phyloP scores from a whole-genome alignment of 35 echinoderm and acorn worm genomes.

The Hemicentrotus pulcherrimus region DNA sequence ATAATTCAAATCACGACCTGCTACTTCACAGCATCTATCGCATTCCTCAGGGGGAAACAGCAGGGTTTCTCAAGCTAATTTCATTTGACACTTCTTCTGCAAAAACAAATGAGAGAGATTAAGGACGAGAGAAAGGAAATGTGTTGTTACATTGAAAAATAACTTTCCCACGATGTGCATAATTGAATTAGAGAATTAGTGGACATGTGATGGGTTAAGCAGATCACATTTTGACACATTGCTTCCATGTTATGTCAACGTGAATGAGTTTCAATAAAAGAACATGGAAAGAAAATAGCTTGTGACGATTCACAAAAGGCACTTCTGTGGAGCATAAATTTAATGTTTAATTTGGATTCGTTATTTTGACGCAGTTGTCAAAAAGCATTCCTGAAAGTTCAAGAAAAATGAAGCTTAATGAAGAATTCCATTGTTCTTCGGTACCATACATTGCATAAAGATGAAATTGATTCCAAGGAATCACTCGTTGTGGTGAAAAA shows the following conservation, averaged over 20 bases:
- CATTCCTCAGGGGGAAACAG: background rate
- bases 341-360: too few species aligned
- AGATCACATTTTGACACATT: background rate
- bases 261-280: too few species aligned
- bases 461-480: too few species aligned
- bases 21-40: background rate
- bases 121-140: background rate
- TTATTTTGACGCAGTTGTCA: too few species aligned
- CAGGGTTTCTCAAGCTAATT: background rate
- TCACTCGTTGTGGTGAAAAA: too few species aligned
- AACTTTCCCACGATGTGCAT: background rate
- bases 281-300: too few species aligned
- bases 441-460: too few species aligned
- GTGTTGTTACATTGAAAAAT: background rate
- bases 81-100: background rate
- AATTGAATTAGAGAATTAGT: background rate
- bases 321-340: too few species aligned
- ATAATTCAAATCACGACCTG: background rate
- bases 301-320: too few species aligned
- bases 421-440: too few species aligned
- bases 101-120: slow-evolving; percentile 14
- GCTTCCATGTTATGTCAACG: background rate
- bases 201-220: background rate
- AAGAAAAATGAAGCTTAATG: too few species aligned
- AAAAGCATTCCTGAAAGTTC: too few species aligned